A percentile compares a stretch with the other conserved stretches of the same genome.
phyloP scores from a whole-genome alignment of 2,113 vertebrate species.

The Cyphomyrus discorhynchus region DNA sequence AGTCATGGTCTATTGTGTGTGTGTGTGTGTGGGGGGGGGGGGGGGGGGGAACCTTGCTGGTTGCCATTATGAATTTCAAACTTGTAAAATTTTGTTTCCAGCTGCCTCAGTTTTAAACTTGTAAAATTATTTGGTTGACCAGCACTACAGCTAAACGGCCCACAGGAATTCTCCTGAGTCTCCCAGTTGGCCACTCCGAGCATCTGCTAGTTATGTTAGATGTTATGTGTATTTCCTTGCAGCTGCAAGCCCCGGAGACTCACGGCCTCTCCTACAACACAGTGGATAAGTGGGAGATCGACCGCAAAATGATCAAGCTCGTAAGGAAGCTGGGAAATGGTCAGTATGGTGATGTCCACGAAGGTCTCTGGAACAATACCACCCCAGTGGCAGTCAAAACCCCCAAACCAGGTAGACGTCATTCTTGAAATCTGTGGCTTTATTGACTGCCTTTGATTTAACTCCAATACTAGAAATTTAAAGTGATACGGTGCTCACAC shows the following conservation, averaged over 20 bases:
- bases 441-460: neutral
- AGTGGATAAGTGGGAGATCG: conserved; percentile 89
- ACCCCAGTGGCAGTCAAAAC: conserved; percentile 88
- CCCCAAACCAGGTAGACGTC: conserved; percentile 75
- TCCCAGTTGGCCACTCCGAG: neutral
- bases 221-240: neutral
- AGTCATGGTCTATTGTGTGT: neutral
- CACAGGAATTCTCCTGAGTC: neutral
- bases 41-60: neutral
- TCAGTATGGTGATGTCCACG: conserved; percentile 91
- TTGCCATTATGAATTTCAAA: neutral
- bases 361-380: conserved; percentile 86
- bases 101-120: neutral
- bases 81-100: neutral
- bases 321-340: conserved; percentile 77
- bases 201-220: neutral
- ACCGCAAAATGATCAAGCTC: conserved; percentile 71
- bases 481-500: neutral
- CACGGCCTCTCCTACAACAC: conserved; percentile 85
- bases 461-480: neutral
- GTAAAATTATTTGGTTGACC: neutral
- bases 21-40: neutral
- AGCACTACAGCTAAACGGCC: neutral
- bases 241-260: conserved; percentile 46
- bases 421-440: neutral